phyloP scores from a whole-genome alignment of 2,113 vertebrate species.

The Xerus inauris region DNA sequence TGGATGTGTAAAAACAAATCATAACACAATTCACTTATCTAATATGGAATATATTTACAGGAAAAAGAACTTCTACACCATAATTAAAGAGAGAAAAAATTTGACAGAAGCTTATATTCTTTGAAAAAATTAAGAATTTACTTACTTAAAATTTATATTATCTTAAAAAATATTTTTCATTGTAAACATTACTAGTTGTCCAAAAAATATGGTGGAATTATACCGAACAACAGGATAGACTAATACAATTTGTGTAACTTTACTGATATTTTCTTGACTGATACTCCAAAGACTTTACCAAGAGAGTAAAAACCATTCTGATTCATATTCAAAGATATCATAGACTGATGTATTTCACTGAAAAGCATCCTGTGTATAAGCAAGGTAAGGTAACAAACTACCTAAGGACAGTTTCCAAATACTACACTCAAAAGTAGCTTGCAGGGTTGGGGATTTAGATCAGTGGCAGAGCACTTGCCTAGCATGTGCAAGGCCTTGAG shows the following conservation, averaged over 20 bases:
- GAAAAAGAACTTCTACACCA: conserved; percentile 1
- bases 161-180: not conserved
- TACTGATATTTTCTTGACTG: not conserved
- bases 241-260: not conserved
- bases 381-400: not conserved
- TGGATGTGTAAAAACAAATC: not conserved
- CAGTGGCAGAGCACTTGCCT: no score
- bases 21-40: not conserved
- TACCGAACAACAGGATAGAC: not conserved
- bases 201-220: not conserved
- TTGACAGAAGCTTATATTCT: not conserved
- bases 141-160: not conserved
- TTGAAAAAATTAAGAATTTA: not conserved
- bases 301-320: not conserved
- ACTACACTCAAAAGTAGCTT: not conserved
- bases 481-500: no score
- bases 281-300: not conserved
- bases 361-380: not conserved
- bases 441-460: not conserved
- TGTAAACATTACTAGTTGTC: not conserved
- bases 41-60: not conserved
- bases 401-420: conserved; percentile 3
- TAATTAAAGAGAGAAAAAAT: not conserved
- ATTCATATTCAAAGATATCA: not conserved
- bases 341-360: not conserved